Evolutionary conservation across 2,888 invertebrate genomes (phyloP).

Genomic region (Punctoribates punctum): DNA sequence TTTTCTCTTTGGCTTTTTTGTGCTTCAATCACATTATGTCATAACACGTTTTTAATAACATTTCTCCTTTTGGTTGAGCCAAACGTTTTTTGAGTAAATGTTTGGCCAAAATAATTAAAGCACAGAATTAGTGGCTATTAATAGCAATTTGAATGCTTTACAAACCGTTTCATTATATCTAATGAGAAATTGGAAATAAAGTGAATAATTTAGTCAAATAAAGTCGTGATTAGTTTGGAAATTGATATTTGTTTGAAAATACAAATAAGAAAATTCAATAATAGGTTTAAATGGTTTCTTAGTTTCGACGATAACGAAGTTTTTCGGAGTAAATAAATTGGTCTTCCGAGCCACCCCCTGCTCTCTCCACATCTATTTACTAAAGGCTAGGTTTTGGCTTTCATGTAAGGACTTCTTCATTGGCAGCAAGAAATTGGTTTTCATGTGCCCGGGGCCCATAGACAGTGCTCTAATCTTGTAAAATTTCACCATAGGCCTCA

Average conservation of each 20-base stretch:
- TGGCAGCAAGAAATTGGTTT: no score
- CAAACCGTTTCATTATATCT: not conserved
- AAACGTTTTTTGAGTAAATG: not conserved
- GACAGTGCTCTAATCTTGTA: no score
- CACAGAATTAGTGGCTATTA: not conserved
- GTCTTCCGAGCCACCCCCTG: no score
- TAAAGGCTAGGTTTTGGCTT: no score
- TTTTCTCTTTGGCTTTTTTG: not conserved
- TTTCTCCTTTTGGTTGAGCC: not conserved
- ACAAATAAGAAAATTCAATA: no score
- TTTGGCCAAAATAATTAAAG: conserved; percentile 17
- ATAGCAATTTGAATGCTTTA: not conserved
- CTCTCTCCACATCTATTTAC: no score
- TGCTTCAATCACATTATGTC: not conserved
- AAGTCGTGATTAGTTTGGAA: conserved; percentile 5
- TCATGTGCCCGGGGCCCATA: no score
- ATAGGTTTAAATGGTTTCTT: no score
- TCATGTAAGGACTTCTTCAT: no score
- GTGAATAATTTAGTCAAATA: not conserved
- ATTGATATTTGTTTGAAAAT: not conserved
- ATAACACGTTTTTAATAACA: conserved; percentile 35
- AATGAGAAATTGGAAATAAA: conserved; percentile 2
- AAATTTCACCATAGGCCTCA: no score
- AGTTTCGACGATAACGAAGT: no score
- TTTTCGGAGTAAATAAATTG: no score